These are phyloP conservation scores for Ypsolopha sequella DNA, from an alignment of 2,888 invertebrate genomes.

Conservation along the genomic window DNA sequence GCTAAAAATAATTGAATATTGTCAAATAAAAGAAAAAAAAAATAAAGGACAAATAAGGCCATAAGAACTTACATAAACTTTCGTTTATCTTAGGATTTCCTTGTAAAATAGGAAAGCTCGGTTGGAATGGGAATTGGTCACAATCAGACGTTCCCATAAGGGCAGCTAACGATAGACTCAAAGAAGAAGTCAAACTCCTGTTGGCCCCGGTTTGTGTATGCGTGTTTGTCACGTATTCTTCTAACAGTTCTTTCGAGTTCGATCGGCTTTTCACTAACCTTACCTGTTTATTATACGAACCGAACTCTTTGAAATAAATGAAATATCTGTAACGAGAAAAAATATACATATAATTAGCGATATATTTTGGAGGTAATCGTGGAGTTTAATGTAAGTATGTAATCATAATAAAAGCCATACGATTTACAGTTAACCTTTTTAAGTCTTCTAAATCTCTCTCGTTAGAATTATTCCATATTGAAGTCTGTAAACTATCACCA, in stretches of 20 bases:
- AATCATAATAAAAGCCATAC: background rate
- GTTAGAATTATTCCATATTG: slow-evolving; percentile 55
- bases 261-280: slow-evolving; percentile 52
- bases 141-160: slow-evolving; percentile 36
- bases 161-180: slow-evolving; percentile 35
- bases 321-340: slow-evolving; percentile 54
- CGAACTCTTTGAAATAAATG: slow-evolving; percentile 67
- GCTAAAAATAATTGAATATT: slow-evolving; percentile 27
- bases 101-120: slow-evolving; percentile 24
- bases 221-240: slow-evolving; percentile 32
- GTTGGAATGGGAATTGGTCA: slow-evolving; percentile 28
- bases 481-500: slow-evolving; percentile 48
- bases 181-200: slow-evolving; percentile 25
- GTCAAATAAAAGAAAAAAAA: background rate
- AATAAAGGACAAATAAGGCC: background rate
- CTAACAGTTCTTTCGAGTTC: slow-evolving; percentile 50
- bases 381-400: background rate
- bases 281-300: slow-evolving; percentile 60
- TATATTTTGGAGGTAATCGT: background rate
- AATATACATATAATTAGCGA: slow-evolving; percentile 1
- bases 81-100: slow-evolving; percentile 48
- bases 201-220: slow-evolving; percentile 25
- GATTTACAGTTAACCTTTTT: slow-evolving; percentile 39
- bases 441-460: slow-evolving; percentile 69
- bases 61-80: slow-evolving; percentile 40